Base-by-base conservation (phyloP, 1,140 invertebrate genomes). In the Ips typographus region DNA sequence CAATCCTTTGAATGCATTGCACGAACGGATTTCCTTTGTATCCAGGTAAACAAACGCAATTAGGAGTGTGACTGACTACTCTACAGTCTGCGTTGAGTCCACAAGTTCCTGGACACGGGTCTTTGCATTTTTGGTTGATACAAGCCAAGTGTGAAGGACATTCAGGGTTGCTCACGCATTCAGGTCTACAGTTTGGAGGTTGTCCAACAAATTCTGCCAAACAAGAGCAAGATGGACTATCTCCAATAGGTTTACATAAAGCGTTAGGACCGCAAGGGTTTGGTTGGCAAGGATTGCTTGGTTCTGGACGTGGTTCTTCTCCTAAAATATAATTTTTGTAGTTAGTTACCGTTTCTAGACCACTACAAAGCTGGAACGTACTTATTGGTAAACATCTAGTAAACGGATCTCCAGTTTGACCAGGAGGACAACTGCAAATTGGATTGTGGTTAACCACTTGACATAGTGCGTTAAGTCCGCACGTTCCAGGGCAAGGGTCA, bases 171-270 rank as follows among this genome's bases (percentile, higher is more conserved):
- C 87, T 84, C 8, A 87, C 81, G 80, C 91, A 93, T 79, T 92
- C 90, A 51, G 91, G 91, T 77, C 87, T 84, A 78, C 91, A 93
- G 71, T 88, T 84, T 72, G 85, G 83, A 81, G 92, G 91, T 75
- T 89, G 85, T 3, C 92, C 92, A 68, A 87, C 81, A 71, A 87
- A 93, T 70, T 89, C 86, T 3, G 85, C 82, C 44, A 89, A 80
- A 78, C 92, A 94, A 37, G 86, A 85, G 77, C 91, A 89, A 0
- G 82, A 83, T 4, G 85, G 83, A 38, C 78, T 75, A 51, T 82
- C 81, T 49, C 82, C 81, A 36, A 80, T 65, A 3, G 84, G 80
- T 72, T 82, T 82, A 68, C 86, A 88, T 61, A 82, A 74, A 6
- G 83, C 77, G 69, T 85, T 83, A 2, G 84, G 78, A 41, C 85